Evolutionary conservation across 2,797 vertebrate species (phyloP).

Genomic region (Tenualosa thibaudeaui): DNA sequence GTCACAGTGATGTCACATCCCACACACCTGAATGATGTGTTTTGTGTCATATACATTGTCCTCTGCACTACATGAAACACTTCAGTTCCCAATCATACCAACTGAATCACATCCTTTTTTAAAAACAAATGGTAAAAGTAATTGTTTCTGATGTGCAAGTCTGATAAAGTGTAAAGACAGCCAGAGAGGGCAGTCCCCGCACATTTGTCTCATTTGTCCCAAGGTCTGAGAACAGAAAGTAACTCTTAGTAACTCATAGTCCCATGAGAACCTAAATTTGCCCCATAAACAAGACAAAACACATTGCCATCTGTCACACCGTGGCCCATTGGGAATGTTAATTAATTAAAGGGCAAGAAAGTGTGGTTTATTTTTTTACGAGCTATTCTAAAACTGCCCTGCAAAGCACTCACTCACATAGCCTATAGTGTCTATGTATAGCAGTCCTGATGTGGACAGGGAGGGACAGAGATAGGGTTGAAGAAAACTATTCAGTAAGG

Average conservation of each 20-base stretch:
- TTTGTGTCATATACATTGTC: background rate
- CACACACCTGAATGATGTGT: background rate
- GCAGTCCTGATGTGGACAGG: background rate
- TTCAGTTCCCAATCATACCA: background rate
- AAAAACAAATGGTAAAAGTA: background rate
- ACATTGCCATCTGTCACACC: background rate
- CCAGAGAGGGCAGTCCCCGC: background rate
- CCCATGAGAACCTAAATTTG: background rate
- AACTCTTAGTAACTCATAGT: background rate
- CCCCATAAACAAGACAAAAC: background rate
- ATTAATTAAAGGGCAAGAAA: slow-evolving; percentile 9
- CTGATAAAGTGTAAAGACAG: too few relatives aligned
- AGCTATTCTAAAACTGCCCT: background rate
- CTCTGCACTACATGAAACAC: background rate
- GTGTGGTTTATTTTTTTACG: background rate
- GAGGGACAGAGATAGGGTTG: background rate
- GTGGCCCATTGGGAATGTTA: background rate
- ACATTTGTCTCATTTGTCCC: background rate
- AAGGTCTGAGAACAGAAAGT: background rate
- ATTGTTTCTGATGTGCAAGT: background rate
- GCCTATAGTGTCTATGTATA: background rate
- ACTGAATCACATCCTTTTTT: background rate
- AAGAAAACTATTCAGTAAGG: background rate
- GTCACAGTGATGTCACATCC: background rate
- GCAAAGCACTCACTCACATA: background rate